A percentile compares a stretch with the other conserved stretches of the same genome.
Evolutionary conservation across 2,113 vertebrate species (phyloP).

Genomic region (Lucifuga dentata): DNA sequence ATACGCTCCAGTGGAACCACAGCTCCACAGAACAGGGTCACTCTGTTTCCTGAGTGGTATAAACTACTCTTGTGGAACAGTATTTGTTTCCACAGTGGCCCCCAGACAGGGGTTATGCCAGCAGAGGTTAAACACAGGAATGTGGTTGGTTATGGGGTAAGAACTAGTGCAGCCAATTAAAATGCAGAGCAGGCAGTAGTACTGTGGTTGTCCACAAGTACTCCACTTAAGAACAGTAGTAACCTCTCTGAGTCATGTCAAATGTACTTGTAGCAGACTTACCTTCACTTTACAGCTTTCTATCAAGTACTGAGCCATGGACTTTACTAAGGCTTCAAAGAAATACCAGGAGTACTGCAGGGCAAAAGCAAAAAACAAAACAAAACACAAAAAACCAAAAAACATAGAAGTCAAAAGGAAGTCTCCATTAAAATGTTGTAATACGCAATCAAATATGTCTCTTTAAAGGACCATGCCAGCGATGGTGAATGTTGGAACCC

Average conservation of each 20-base stretch:
- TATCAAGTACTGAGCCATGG: constrained; percentile 97
- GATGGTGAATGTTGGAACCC: too few species aligned
- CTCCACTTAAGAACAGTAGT: constrained; percentile 20
- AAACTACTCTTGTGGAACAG: not conserved
- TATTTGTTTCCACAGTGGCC: constrained; percentile 26
- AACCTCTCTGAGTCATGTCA: constrained; percentile 1
- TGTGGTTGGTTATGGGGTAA: constrained; percentile 55
- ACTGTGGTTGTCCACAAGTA: constrained; percentile 55
- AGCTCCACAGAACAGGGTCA: not conserved
- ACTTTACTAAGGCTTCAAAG: constrained; percentile 97
- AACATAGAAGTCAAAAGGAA: too few species aligned
- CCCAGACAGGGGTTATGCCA: constrained; percentile 38
- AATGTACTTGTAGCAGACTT: constrained; percentile 42
- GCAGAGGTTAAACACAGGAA: constrained; percentile 50
- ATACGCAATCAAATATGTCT: too few species aligned
- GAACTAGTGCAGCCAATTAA: constrained; percentile 56
- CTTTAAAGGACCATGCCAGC: too few species aligned
- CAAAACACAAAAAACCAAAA: too few species aligned
- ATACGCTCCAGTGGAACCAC: not conserved
- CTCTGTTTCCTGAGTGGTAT: constrained; percentile 4
- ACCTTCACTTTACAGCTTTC: constrained; percentile 96
- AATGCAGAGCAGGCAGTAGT: constrained; percentile 40
- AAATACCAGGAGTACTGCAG: constrained; percentile 99
- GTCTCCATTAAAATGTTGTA: too few species aligned
- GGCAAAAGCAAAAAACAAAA: constrained; percentile 53